Percentiles rank a stretch among this genome's conserved stretches.
These are phyloP conservation scores for Oryzias celebensis DNA, from an alignment of 2,113 vertebrate genomes.

Conservation along the genomic window DNA sequence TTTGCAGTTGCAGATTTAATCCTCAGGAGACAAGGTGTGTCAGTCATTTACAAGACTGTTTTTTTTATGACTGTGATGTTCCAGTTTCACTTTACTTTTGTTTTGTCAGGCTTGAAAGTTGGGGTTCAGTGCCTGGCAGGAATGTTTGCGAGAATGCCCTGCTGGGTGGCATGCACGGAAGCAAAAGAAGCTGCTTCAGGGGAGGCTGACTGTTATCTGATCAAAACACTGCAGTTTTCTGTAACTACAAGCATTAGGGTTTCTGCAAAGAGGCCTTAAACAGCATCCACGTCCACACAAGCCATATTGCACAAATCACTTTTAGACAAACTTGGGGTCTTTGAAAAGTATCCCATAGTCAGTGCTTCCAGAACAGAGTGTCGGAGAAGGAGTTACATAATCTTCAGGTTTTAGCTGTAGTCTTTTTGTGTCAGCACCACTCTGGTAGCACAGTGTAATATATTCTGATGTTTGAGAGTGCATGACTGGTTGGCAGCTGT, in stretches of 20 bases:
- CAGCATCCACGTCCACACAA: constrained; percentile 33
- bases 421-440: constrained; percentile 62
- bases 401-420: constrained; percentile 37
- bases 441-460: constrained; percentile 59
- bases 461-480: constrained; percentile 56
- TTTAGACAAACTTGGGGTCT: constrained; percentile 7
- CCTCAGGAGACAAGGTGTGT: neutral
- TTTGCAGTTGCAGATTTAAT: constrained; percentile 1
- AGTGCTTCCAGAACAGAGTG: constrained; percentile 22
- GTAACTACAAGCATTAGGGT: constrained; percentile 7
- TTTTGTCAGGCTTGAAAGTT: constrained; percentile 46
- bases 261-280: constrained; percentile 53
- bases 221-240: constrained; percentile 59
- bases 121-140: constrained; percentile 73
- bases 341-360: neutral
- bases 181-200: constrained; percentile 32
- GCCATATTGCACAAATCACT: constrained; percentile 12
- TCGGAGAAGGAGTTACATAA: constrained; percentile 54
- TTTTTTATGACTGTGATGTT: constrained; percentile 16
- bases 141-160: constrained; percentile 71
- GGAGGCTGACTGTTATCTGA: constrained; percentile 71
- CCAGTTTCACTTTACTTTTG: constrained; percentile 28
- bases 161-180: constrained; percentile 60
- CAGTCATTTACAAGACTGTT: constrained; percentile 39
- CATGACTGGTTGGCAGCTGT: constrained; percentile 74